These are phyloP conservation scores for Elmis aenea DNA, from an alignment of 2,888 invertebrate species.

Conservation along the genomic window DNA sequence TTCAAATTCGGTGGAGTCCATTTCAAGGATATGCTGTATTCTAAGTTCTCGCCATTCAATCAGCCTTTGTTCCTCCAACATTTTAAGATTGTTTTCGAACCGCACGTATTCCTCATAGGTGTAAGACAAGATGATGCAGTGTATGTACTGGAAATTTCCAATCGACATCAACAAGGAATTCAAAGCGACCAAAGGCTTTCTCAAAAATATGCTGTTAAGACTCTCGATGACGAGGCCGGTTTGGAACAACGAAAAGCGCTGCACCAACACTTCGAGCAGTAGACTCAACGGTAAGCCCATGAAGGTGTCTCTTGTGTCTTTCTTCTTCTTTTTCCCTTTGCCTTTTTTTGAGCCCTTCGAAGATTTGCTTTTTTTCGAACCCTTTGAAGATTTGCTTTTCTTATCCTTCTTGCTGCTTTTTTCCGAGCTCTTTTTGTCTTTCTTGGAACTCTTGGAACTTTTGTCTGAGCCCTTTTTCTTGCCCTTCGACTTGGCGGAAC, in stretches of 20 bases:
- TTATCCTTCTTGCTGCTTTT: too few relatives aligned
- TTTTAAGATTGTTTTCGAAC: slow-evolving; percentile 4
- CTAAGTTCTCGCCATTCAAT: slow-evolving; percentile 18
- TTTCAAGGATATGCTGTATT: slow-evolving; percentile 22
- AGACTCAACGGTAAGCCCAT: slow-evolving; percentile 30
- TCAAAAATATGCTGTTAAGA: slow-evolving; percentile 36
- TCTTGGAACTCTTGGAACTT: slow-evolving; percentile 4
- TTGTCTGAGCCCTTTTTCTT: slow-evolving; percentile 8
- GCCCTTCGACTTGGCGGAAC: slow-evolving; percentile 5
- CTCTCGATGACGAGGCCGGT: slow-evolving; percentile 37
- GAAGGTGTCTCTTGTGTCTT: slow-evolving; percentile 24
- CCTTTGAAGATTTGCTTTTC: slow-evolving; percentile 8
- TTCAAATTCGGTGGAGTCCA: slow-evolving; percentile 26
- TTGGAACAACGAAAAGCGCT: slow-evolving; percentile 22
- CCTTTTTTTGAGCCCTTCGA: slow-evolving; percentile 16
- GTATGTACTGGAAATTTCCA: slow-evolving; percentile 35
- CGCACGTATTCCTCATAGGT: slow-evolving; percentile 8
- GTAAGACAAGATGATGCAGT: slow-evolving; percentile 30
- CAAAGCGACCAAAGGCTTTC: slow-evolving; percentile 28
- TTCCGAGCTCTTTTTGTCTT: slow-evolving; percentile 17
- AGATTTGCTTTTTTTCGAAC: slow-evolving; percentile 10
- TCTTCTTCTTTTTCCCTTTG: slow-evolving; percentile 12
- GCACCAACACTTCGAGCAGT: slow-evolving; percentile 29
- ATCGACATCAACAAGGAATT: slow-evolving; percentile 32
- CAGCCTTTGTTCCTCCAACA: slow-evolving; percentile 23